phyloP scores from a whole-genome alignment of 2,797 vertebrate species.

The Hypotaenidia philippensis region DNA sequence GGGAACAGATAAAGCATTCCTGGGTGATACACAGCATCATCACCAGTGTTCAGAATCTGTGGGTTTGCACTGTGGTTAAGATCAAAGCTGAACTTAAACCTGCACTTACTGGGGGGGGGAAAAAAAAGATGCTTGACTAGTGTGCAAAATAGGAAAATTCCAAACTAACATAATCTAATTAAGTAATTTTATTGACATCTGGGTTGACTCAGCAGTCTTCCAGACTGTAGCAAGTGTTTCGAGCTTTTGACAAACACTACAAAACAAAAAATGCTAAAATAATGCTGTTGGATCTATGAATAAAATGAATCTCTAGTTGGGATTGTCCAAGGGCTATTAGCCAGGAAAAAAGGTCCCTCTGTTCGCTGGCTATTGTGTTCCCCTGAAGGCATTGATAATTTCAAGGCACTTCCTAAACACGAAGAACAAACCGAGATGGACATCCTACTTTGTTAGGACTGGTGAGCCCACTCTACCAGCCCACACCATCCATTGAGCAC shows the following conservation, averaged over 20 bases:
- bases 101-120: background rate
- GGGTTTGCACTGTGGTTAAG: background rate
- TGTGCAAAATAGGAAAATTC: background rate
- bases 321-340: background rate
- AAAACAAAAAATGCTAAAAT: background rate
- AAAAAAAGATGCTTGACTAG: background rate
- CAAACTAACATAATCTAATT: background rate
- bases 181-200: background rate
- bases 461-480: rapidly evolving
- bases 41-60: background rate
- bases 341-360: background rate
- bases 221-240: background rate
- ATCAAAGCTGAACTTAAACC: background rate
- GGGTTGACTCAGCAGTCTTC: background rate
- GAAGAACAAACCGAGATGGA: background rate
- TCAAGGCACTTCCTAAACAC: background rate
- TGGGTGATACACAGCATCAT: background rate
- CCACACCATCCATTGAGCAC: background rate
- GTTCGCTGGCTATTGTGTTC: background rate
- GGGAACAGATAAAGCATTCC: background rate
- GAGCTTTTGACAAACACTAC: background rate
- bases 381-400: background rate
- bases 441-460: background rate
- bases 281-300: background rate
- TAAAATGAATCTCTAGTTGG: background rate